Evolutionary conservation across 1,140 invertebrate species (phyloP), one percentile per base, ranked within the genome.

Genomic region (Stegodyphus mimosarum): DNA sequence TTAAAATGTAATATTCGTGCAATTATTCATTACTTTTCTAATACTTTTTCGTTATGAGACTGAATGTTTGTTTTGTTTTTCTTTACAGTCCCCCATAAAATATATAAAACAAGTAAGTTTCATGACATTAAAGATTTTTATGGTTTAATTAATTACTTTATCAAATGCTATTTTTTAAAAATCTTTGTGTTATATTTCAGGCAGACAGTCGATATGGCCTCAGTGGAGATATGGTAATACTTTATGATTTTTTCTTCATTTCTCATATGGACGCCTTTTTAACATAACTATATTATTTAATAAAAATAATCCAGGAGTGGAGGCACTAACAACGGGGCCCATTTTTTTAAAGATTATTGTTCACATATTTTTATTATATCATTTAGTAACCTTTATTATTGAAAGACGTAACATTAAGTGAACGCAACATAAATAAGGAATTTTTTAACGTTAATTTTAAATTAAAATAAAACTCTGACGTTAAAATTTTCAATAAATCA

Each of bases 31-130:
- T 60, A 60, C 15, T 15, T 60, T 67, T 15, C 9, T 67, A 49
- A 13, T 70, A 17, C 13, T 67, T 79, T 72, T 81, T 67, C 33
- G 33, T 33, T 1, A 33, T 33, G 33, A 33, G 3, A 33, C 33
- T 33, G 33, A 33, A 33, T 33, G 33, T 33, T 33, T 33, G 33
- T 53, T 48, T 48, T 64, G 70, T 76, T 18, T 85, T 53, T 17
- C 33, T 33, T 86, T 52, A 71, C 66, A 83, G 78, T 87, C 83
- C 55, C 86, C 66, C 18, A 60, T 88, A 64, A 69, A 73, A 52
- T 70, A 75, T 66, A 66, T 87, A 18, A 87, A 87, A 78, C 76
- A 83, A 71, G 86, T 88, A 17, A 77, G 79, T 73, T 94, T 60
- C 55, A 10, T 60, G 15, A 10, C 55, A 33, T 33, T 33, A 33